Conservation (phyloP, 2,888 invertebrate species). For the Philhelius pedissequus region DNA sequence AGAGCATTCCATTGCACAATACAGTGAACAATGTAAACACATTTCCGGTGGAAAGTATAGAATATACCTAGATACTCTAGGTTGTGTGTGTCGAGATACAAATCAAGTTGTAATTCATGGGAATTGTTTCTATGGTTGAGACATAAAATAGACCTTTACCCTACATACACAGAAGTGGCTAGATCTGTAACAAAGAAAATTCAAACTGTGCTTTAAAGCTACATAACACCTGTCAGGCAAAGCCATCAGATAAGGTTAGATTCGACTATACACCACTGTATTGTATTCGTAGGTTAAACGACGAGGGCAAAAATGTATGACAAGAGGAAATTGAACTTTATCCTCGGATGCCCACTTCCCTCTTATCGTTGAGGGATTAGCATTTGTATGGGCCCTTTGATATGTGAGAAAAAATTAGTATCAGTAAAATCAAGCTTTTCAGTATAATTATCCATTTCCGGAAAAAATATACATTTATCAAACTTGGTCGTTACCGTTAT, state of each 20-base stretch:
- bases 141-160: background rate
- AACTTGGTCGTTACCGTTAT: too few species aligned
- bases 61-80: background rate
- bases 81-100: background rate
- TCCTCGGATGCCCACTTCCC: background rate
- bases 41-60: slow-evolving; percentile 4
- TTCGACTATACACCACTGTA: background rate
- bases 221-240: slow-evolving; percentile 42
- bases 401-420: too few species aligned
- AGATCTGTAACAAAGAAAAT: background rate
- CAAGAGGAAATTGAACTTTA: slow-evolving; percentile 7
- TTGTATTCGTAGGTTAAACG: slow-evolving; percentile 19
- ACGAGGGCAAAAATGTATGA: background rate
- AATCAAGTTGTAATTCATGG: slow-evolving; percentile 11
- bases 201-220: slow-evolving; percentile 1
- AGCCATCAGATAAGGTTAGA: slow-evolving; percentile 24
- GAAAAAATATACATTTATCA: too few species aligned
- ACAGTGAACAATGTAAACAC: background rate
- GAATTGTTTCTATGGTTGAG: background rate
- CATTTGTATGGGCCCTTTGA: background rate
- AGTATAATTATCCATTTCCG: too few species aligned
- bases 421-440: too few species aligned
- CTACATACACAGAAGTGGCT: too few species aligned
- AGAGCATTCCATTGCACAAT: slow-evolving; percentile 1
- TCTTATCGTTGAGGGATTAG: background rate